Evolutionary conservation across 2,888 invertebrate genomes (phyloP).

Genomic region (Noctua janthina): DNA sequence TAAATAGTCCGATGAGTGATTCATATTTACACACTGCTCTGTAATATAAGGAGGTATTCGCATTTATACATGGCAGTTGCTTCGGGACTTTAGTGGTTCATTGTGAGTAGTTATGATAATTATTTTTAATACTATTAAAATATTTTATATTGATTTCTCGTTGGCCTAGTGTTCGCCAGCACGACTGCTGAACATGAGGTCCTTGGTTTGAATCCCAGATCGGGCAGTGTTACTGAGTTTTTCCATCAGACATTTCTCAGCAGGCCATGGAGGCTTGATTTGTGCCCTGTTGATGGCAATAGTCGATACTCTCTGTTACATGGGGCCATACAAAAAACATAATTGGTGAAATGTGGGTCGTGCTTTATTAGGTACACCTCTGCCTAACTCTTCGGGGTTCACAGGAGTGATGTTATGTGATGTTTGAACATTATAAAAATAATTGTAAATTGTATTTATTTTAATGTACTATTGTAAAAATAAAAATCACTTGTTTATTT

Average conservation of each 20-base stretch:
- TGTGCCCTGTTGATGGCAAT: too few species aligned
- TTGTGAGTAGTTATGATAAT: slow-evolving; percentile 24
- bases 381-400: too few species aligned
- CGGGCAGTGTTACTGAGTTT: not conserved
- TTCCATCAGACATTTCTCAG: not conserved
- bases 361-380: too few species aligned
- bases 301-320: not conserved
- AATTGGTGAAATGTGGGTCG: not conserved
- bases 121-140: not conserved
- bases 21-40: not conserved
- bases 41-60: not conserved
- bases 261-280: not conserved
- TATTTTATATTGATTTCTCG: not conserved
- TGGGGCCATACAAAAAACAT: not conserved
- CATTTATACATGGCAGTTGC: slow-evolving; percentile 6
- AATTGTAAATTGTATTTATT: too few species aligned
- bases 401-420: too few species aligned
- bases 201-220: not conserved
- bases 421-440: too few species aligned
- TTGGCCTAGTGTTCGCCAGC: not conserved
- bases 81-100: not conserved
- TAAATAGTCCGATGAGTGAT: slow-evolving; percentile 19
- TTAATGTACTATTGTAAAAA: too few species aligned
- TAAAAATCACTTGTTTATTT: too few species aligned
- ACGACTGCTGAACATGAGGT: not conserved